A percentile compares a stretch with the other conserved stretches of the same genome.
Conservation (phyloP, 2,797 vertebrate species). For the Hirundo rustica region DNA sequence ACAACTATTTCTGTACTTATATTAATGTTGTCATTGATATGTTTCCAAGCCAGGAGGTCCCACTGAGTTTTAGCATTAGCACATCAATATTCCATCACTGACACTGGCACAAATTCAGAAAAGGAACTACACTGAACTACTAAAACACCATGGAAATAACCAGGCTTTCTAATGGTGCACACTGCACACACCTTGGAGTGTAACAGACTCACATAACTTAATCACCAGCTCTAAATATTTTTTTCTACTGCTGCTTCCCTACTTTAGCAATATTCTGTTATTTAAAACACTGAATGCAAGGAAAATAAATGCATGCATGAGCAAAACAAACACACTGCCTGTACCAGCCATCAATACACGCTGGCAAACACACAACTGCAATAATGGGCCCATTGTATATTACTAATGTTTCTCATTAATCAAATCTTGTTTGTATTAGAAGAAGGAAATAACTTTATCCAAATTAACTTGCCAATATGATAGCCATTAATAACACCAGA, state of each 20-base stretch:
- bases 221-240: not conserved
- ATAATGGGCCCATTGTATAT: constrained; percentile 59
- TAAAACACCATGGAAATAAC: not conserved
- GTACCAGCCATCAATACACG: constrained; percentile 35
- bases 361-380: constrained; percentile 51
- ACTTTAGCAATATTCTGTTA: constrained; percentile 7
- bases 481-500: constrained; percentile 50
- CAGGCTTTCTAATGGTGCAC: not conserved
- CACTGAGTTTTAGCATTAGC: not conserved
- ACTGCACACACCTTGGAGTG: not conserved
- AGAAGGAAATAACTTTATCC: constrained; percentile 55
- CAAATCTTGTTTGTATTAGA: constrained; percentile 60
- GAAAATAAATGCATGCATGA: constrained; percentile 19
- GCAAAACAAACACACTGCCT: not conserved
- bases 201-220: not conserved
- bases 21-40: not conserved
- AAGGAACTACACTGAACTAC: not conserved
- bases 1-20: not conserved
- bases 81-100: not conserved
- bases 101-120: not conserved
- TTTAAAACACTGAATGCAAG: constrained; percentile 32
- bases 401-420: constrained; percentile 68
- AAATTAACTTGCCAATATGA: constrained; percentile 63
- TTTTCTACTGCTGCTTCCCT: not conserved
- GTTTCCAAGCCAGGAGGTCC: not conserved